These are phyloP conservation scores for Branchellion lobata DNA, from an alignment of 2,888 invertebrate genomes.

Conservation along the genomic window DNA sequence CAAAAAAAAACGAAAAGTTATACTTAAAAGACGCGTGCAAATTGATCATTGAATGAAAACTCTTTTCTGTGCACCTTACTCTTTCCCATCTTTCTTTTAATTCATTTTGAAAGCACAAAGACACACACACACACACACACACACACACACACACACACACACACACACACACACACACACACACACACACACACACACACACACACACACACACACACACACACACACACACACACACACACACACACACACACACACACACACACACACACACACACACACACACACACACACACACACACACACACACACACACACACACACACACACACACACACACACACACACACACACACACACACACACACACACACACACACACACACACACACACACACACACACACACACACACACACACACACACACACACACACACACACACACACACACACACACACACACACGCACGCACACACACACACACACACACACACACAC, in stretches of 20 bases:
- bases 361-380: conserved; percentile 9
- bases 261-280: conserved; percentile 20
- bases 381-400: conserved; percentile 11
- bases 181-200: conserved; percentile 16
- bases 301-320: no score
- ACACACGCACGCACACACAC: conserved; percentile 15
- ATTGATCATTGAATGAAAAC: no score
- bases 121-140: no score
- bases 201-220: conserved; percentile 14
- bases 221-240: conserved; percentile 19
- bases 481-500: conserved; percentile 18
- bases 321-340: not conserved
- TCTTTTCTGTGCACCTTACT: no score
- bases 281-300: no score
- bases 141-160: conserved; percentile 3
- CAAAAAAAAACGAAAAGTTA: no score
- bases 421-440: conserved; percentile 25
- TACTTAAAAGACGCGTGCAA: no score
- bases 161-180: conserved; percentile 16
- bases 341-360: no score
- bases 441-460: conserved; percentile 18
- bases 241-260: conserved; percentile 14
- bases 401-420: conserved; percentile 26
- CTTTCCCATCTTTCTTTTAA: no score
- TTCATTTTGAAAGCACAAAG: no score